Evolutionary conservation across 2,113 vertebrate species (phyloP).

Genomic region (Syngnathus scovelli): DNA sequence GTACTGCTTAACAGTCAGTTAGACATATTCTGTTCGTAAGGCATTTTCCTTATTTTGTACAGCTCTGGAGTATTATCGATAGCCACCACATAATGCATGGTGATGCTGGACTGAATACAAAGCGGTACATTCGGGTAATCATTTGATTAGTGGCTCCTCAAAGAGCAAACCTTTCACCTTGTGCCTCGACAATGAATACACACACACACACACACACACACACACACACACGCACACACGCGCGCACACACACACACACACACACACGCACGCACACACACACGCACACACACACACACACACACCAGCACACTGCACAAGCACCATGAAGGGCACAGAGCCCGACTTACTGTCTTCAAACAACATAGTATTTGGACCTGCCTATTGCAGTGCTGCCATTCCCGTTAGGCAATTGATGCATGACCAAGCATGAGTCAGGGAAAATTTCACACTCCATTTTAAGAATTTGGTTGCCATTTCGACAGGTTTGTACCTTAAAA

Average conservation of each 20-base stretch:
- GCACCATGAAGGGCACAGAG: conserved; percentile 9
- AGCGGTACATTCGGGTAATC: neutral
- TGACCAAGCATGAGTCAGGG: conserved; percentile 54
- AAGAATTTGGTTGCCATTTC: conserved; percentile 29
- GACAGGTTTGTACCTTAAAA: conserved; percentile 2
- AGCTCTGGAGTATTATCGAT: neutral
- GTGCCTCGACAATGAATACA: neutral
- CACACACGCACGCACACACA: no score
- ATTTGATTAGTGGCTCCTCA: conserved; percentile 1
- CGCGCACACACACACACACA: no score
- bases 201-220: no score
- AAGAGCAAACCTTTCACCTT: conserved; percentile 1
- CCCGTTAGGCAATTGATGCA: conserved; percentile 48
- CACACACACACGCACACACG: no score
- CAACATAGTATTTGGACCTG: conserved; percentile 22
- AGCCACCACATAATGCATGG: neutral
- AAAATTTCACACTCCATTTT: conserved; percentile 49
- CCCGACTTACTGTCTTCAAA: conserved; percentile 17
- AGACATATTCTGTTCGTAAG: no score
- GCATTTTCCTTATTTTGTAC: neutral
- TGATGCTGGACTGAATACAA: neutral
- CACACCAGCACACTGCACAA: neutral
- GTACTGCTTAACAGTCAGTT: no score
- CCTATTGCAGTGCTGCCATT: conserved; percentile 23
- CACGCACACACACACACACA: no score